Conservation (phyloP, 2,797 vertebrate species). For the Discoglossus pictus region DNA sequence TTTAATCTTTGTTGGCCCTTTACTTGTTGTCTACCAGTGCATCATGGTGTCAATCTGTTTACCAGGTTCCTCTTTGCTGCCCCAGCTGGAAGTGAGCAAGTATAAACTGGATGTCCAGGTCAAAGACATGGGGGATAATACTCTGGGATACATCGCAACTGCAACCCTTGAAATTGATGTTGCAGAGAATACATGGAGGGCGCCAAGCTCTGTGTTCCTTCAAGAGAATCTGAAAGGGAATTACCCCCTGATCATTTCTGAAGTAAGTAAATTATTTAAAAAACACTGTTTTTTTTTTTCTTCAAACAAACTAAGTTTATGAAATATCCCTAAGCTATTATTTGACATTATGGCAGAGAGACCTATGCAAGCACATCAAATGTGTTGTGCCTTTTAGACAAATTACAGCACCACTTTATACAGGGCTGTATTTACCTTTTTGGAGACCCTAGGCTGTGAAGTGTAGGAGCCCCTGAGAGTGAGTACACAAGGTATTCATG, state of each 20-base stretch:
- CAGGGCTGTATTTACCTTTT: too few relatives aligned
- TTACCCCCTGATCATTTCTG: constrained; percentile 76
- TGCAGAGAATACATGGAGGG: constrained; percentile 75
- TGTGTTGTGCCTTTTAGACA: too few relatives aligned
- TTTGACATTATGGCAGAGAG: too few relatives aligned
- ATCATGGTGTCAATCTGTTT: not conserved
- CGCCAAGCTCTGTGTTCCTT: constrained; percentile 72
- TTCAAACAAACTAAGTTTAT: too few relatives aligned
- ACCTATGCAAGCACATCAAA: too few relatives aligned
- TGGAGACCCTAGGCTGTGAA: too few relatives aligned
- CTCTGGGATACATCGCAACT: constrained; percentile 73
- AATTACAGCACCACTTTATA: too few relatives aligned
- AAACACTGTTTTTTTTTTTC: too few relatives aligned
- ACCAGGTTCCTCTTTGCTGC: constrained; percentile 71
- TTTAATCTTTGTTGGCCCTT: too few relatives aligned
- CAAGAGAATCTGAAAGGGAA: constrained; percentile 75
- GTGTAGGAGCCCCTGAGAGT: too few relatives aligned
- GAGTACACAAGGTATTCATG: too few relatives aligned
- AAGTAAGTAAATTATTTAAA: constrained; percentile 64
- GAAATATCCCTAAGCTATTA: too few relatives aligned
- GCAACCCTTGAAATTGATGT: constrained; percentile 73
- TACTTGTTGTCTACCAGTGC: not conserved
- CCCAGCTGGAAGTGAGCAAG: constrained; percentile 69
- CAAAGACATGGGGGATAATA: constrained; percentile 78
- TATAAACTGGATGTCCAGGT: constrained; percentile 78